Evolutionary conservation across 2,113 vertebrate genomes (phyloP), one percentile per base, ranked within the genome.

Genomic region (Phocoena phocoena): DNA sequence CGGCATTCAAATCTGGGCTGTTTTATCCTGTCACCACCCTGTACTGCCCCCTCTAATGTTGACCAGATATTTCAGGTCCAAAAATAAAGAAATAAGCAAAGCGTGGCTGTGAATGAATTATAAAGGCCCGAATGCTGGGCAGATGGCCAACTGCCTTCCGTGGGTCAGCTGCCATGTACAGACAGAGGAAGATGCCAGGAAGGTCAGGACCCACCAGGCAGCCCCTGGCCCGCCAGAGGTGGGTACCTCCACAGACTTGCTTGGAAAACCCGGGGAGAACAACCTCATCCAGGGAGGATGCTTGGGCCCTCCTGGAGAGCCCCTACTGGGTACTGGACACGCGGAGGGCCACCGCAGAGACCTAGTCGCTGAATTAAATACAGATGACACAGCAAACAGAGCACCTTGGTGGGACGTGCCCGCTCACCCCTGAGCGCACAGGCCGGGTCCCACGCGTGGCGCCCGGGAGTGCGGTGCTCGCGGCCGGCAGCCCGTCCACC

Each of bases 211-310:
- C 2, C 44, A n/a, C 11, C 14, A 62, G 31, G 53, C 55, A 82
- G 47, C 50, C 33, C 5, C 28, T 25, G 11, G 5, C 13, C 25
- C 8, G 4, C 20, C 17, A 31, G 8, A 28, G 17, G 68, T 50
- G 12, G 31, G 5, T 23, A 47, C 7, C 23, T 13, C 1, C 47
- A 33, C 14, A 65, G 4, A 23, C 26, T 53, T 17, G 20, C 8
- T 53, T 31, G 3, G 17, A 67, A 31, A 18, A 8, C 6, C 31
- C n/a, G 53, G 20, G 12, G 44, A 60, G 26, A 58, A 13, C 1
- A 74, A 2, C 50, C 20, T 38, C 3, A 0, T 11, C 41, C n/a
- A 21, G 10, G 3, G n/a, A n/a, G 3, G 47, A 33, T 0, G 0
- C 2, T 38, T 10, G 2, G 17, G 20, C 4, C 28, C 9, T 31